Base-by-base conservation (phyloP, 1,140 invertebrate genomes). In the Solenopsis fugax region DNA sequence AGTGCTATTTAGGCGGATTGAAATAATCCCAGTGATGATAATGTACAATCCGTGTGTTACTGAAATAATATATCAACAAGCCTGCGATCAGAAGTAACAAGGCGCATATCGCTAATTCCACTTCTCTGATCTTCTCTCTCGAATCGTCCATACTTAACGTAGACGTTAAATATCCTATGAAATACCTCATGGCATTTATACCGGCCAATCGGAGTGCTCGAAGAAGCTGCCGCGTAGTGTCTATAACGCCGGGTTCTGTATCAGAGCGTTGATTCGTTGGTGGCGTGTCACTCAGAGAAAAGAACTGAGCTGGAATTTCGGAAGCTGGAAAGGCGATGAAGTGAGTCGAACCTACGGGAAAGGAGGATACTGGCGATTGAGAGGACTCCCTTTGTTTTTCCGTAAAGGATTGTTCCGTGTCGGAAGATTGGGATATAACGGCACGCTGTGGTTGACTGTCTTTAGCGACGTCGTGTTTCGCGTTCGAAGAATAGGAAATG, bases 11-110 rank as follows among this genome's bases (percentile, higher is more conserved):
- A 41, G 97, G 97, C 29, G 97, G 97, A 95, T 97, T 98, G 90
- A 97, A 98, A 93, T 97, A 98, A 93, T 98, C 97, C 98, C 98
- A 98, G 85, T 97, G 96, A 89, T 97, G 96, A 92, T 98, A 97
- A 93, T 98, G 97, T 85, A 98, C 96, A 24, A 97, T 97, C 87
- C 96, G 96, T 48, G 97, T 96, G 60, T 96, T 96, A 82, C 96
- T 96, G 69, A 97, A 96, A n/a, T 96, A 97, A 34, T 97, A 94
- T 93, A 97, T 95, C 45, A 98, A 96, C 21, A 98, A 93, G 1
- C 96, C 97, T 45, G 97, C 97, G 41, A 98, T 96, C 45, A 98
- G 94, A 60, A 98, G 96, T 60, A 98, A 95, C 60, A 98, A 96
- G 90, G 97, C 97, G 64, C 97, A 96, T 89, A 98, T 94, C 1